These are phyloP conservation scores for Xestia rhomboidea DNA, from an alignment of 2,888 invertebrate species.

Conservation along the genomic window DNA sequence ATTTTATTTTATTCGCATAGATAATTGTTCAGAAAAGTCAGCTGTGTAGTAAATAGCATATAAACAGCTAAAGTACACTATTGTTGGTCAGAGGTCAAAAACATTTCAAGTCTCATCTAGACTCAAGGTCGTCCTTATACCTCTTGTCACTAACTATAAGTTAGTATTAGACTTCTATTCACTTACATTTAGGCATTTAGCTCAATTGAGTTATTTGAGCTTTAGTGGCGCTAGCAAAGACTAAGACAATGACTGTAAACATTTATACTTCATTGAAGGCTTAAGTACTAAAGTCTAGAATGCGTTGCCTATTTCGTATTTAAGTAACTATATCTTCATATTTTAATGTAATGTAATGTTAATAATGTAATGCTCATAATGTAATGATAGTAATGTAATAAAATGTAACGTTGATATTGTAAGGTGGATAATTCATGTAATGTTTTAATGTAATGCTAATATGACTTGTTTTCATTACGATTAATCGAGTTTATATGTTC, in stretches of 20 bases:
- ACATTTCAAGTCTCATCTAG: constrained; percentile 2
- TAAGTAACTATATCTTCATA: neutral
- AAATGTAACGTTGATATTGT: no score
- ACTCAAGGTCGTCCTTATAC: neutral
- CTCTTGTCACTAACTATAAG: constrained; percentile 6
- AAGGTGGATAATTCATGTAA: no score
- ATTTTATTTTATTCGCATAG: neutral
- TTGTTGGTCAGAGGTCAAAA: neutral
- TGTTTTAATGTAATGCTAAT: no score
- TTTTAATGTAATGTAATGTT: no score
- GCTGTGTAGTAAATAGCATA: neutral
- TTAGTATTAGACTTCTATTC: constrained; percentile 29
- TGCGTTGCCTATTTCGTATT: constrained; percentile 31
- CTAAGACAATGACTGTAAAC: constrained; percentile 32
- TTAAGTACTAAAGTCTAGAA: constrained; percentile 15
- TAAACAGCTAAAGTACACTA: neutral
- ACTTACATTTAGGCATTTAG: constrained; percentile 25
- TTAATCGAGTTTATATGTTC: no score
- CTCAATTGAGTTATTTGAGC: constrained; percentile 39
- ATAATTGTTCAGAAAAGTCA: neutral
- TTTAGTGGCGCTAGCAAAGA: constrained; percentile 36
- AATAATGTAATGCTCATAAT: no score
- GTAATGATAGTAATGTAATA: no score
- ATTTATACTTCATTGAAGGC: constrained; percentile 25
- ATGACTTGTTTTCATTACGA: no score